Conservation (phyloP, 2,888 invertebrate genomes). For the Phorcus lineatus region DNA sequence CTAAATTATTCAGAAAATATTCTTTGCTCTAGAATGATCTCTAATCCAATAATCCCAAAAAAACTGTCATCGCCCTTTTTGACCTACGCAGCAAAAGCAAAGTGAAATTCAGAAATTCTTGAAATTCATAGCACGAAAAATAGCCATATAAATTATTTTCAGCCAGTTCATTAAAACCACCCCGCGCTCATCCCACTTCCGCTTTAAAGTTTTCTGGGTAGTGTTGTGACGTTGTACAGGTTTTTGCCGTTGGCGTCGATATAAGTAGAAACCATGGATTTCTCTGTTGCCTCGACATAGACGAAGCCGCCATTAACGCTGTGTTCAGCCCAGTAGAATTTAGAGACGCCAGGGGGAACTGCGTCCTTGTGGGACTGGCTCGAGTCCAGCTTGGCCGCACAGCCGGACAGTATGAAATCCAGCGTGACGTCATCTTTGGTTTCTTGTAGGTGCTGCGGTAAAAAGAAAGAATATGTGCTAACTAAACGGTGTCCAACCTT, state of each 20-base stretch:
- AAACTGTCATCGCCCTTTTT: too few relatives aligned
- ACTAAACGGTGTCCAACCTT: too few relatives aligned
- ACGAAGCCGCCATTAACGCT: conserved; percentile 72
- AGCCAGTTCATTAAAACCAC: too few relatives aligned
- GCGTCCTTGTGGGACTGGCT: conserved; percentile 64
- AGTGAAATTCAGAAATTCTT: too few relatives aligned
- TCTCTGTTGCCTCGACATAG: conserved; percentile 59
- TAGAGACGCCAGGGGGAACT: conserved; percentile 65
- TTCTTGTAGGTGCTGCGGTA: conserved; percentile 64
- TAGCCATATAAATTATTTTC: too few relatives aligned
- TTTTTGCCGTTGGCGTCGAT: conserved; percentile 55
- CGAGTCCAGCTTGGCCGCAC: conserved; percentile 74
- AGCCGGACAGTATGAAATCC: conserved; percentile 76
- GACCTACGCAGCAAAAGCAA: too few relatives aligned
- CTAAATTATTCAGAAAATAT: too few relatives aligned
- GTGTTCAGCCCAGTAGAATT: conserved; percentile 73
- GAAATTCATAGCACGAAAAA: too few relatives aligned
- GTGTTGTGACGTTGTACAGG: conserved; percentile 57
- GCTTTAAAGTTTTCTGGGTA: conserved; percentile 49
- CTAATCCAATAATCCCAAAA: too few relatives aligned
- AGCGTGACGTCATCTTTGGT: conserved; percentile 57
- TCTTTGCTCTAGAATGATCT: too few relatives aligned
- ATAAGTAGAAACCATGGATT: conserved; percentile 67
- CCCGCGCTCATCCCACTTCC: too few relatives aligned
- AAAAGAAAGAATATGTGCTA: too few relatives aligned